Evolutionary conservation across 1,140 invertebrate genomes (phyloP).

Genomic region (Macrobrachium nipponense): DNA sequence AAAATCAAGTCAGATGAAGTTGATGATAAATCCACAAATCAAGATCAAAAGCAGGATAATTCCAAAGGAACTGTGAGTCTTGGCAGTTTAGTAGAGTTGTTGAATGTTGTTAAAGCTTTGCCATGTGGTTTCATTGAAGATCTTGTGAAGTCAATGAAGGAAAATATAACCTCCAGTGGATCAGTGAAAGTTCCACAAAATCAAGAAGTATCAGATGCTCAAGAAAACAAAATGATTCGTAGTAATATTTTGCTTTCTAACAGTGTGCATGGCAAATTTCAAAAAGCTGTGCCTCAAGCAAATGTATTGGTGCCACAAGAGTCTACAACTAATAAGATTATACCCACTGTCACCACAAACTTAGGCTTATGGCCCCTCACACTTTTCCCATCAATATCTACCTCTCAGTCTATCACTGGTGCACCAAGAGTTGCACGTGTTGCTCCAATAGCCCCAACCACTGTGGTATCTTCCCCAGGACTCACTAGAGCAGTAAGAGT

Average conservation of each 20-base stretch:
- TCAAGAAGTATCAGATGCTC: not conserved
- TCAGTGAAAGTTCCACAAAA: not conserved
- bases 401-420: slow-evolving; percentile 13
- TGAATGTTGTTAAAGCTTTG: slow-evolving; percentile 37
- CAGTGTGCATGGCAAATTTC: not conserved
- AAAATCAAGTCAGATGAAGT: not conserved
- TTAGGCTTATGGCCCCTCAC: slow-evolving; percentile 29
- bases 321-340: not conserved
- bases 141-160: slow-evolving; percentile 45
- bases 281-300: slow-evolving; percentile 1
- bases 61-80: slow-evolving; percentile 34
- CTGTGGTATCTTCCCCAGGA: slow-evolving; percentile 49
- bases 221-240: not conserved
- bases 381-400: slow-evolving; percentile 43
- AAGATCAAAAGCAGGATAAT: not conserved
- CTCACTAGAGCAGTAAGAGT: slow-evolving; percentile 39
- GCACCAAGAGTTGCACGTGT: slow-evolving; percentile 44
- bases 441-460: slow-evolving; percentile 41
- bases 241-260: not conserved
- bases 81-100: slow-evolving; percentile 41
- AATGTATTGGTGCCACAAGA: not conserved
- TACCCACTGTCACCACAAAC: not conserved
- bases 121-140: slow-evolving; percentile 33
- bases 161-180: slow-evolving; percentile 20
- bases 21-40: not conserved